Evolutionary conservation across 2,888 invertebrate species (phyloP).

Genomic region (Rosalia funebris): DNA sequence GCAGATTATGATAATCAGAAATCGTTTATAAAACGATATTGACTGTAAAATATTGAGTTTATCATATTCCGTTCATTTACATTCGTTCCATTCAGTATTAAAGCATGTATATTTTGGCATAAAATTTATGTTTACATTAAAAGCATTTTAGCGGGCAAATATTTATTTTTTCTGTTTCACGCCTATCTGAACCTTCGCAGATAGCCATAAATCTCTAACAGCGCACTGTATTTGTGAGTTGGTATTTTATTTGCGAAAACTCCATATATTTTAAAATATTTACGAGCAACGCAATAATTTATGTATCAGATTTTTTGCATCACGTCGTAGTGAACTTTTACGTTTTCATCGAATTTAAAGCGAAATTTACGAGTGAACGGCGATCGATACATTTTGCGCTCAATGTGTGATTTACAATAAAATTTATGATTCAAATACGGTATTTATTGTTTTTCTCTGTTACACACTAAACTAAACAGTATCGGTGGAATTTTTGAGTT

Average conservation of each 20-base stretch:
- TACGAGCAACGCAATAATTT: constrained; percentile 11
- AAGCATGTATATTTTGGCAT: not conserved
- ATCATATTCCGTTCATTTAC: not conserved
- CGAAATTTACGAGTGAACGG: constrained; percentile 17
- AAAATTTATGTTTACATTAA: not conserved
- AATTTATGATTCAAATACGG: constrained; percentile 36
- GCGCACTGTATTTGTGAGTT: not conserved
- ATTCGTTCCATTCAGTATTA: not conserved
- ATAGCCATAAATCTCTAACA: constrained; percentile 7
- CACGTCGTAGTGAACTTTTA: constrained; percentile 1
- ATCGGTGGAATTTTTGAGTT: constrained; percentile 45
- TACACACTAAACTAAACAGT: constrained; percentile 35
- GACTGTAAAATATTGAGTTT: too few relatives aligned
- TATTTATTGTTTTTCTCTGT: constrained; percentile 40
- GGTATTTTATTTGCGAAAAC: constrained; percentile 11
- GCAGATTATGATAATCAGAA: too few relatives aligned
- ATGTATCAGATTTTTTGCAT: constrained; percentile 15
- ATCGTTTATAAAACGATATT: too few relatives aligned
- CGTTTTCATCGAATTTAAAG: constrained; percentile 19
- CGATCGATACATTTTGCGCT: constrained; percentile 18
- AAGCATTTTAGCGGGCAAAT: not conserved
- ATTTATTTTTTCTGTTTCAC: constrained; percentile 2
- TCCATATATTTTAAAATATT: constrained; percentile 11
- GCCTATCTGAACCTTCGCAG: constrained; percentile 4
- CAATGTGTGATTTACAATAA: constrained; percentile 36